Evolutionary conservation across 2,113 vertebrate genomes (phyloP), one percentile per base, ranked within the genome.

Genomic region (Mobula birostris): DNA sequence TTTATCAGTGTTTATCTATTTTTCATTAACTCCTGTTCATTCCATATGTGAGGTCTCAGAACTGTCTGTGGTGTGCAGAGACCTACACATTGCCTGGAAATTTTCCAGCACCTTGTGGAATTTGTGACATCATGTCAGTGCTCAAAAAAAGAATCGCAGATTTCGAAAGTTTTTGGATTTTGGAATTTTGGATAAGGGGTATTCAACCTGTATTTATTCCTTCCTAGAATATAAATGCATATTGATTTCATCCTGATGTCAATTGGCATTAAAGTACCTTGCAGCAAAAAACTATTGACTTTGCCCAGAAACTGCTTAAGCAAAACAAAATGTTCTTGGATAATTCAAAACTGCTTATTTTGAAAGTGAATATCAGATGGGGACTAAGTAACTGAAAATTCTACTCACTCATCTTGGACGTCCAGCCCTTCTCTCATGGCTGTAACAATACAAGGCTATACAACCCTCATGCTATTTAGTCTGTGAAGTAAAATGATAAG

Each of bases 401-500:
- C 61, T 63, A 90, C 85, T 90, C 85, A 66, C 61, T 90, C 85
- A 90, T 90, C 85, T 61, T 94, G 95, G 94, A 2, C 48, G 32
- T 58, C 91, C 61, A 94, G 74, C 94, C 72, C 94, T 40, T 94
- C 83, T 2, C 94, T 94, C 90, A 27, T 87, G 80, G 87, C 1
- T 77, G 27, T 87, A 93, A 94, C 95, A 40, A 94, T 0, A 0
- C 63, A 83, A 83, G 21, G 94, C 95, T 93, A 90, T 94, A 95
- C 85, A 68, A 94, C 12, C 94, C 94, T 95, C 95, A 94, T 94
- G 68, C 94, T 95, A 94, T 94, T 94, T 94, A 95, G 85, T 95
- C 88, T 94, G 7, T 29, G 88, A 21, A 61, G 91, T 90, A 95
- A 94, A 95, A 91, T 29, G 94, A 95, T 27, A 95, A 94, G 94